phyloP scores from a whole-genome alignment of 2,888 invertebrate species.

The Pollenia angustigena region DNA sequence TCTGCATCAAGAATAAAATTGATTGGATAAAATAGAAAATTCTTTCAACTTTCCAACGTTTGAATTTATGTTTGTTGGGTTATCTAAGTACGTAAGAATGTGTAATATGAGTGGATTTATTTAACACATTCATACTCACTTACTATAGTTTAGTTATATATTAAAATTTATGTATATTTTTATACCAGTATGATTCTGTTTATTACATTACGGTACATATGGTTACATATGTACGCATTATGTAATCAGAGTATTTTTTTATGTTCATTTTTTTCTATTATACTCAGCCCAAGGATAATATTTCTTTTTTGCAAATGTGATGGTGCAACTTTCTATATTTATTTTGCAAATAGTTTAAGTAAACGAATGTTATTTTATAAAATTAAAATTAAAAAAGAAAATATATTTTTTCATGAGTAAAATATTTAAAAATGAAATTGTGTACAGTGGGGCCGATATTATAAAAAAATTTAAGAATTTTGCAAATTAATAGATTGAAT shows the following conservation, averaged over 20 bases:
- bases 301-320: not conserved
- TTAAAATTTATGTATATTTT: not conserved
- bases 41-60: too few relatives aligned
- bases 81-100: too few relatives aligned
- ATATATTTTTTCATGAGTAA: too few relatives aligned
- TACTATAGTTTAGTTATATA: not conserved
- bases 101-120: not conserved
- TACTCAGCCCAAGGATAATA: constrained; percentile 10
- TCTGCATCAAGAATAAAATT: too few relatives aligned
- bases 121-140: not conserved
- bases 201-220: constrained; percentile 21
- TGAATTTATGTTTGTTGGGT: too few relatives aligned
- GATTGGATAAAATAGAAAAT: too few relatives aligned
- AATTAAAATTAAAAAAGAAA: not conserved
- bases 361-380: not conserved
- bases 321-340: too few relatives aligned
- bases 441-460: too few relatives aligned
- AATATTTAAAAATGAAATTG: too few relatives aligned
- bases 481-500: too few relatives aligned
- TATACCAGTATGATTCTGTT: not conserved
- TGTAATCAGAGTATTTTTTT: constrained; percentile 18
- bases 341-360: not conserved
- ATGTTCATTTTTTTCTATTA: not conserved
- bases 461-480: too few relatives aligned
- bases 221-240: constrained; percentile 25